Percentiles rank a stretch among this genome's conserved stretches.
These are phyloP conservation scores for Clarias gariepinus DNA, from an alignment of 2,113 vertebrate genomes.

Conservation along the genomic window DNA sequence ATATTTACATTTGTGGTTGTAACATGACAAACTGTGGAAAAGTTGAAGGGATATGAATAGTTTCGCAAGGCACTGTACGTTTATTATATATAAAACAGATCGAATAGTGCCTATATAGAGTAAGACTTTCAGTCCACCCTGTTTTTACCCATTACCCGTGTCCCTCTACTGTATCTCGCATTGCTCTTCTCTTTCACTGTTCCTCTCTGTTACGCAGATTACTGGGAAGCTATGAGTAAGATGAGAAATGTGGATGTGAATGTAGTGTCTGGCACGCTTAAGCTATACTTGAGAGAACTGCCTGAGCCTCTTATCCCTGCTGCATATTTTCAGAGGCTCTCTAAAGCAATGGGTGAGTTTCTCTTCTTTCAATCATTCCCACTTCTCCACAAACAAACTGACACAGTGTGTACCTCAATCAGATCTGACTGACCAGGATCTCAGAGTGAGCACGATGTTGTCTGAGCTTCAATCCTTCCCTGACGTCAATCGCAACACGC, in stretches of 20 bases:
- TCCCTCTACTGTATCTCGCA: background rate
- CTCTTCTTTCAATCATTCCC: background rate
- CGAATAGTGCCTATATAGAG: too few relatives aligned
- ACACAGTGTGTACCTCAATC: background rate
- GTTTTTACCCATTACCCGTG: too few relatives aligned
- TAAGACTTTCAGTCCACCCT: too few relatives aligned
- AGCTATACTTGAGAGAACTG: conserved; percentile 75
- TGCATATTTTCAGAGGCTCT: conserved; percentile 65
- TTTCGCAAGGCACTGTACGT: background rate
- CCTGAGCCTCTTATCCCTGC: conserved; percentile 71
- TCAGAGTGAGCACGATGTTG: conserved; percentile 60
- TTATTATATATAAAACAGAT: background rate
- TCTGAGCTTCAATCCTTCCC: conserved; percentile 66
- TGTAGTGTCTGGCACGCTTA: conserved; percentile 69
- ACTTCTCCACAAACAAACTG: background rate
- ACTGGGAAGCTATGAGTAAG: conserved; percentile 67
- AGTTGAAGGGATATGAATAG: too few relatives aligned
- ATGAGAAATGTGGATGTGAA: conserved; percentile 70
- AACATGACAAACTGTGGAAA: too few relatives aligned
- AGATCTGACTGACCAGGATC: conserved; percentile 66
- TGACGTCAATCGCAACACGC: conserved; percentile 69
- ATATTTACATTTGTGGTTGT: too few relatives aligned
- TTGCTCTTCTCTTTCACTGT: background rate
- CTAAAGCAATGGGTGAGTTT: conserved; percentile 61
- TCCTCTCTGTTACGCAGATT: conserved; percentile 56